Evolutionary conservation across 2,888 invertebrate species (phyloP).

Genomic region (Drosophila barbarae): DNA sequence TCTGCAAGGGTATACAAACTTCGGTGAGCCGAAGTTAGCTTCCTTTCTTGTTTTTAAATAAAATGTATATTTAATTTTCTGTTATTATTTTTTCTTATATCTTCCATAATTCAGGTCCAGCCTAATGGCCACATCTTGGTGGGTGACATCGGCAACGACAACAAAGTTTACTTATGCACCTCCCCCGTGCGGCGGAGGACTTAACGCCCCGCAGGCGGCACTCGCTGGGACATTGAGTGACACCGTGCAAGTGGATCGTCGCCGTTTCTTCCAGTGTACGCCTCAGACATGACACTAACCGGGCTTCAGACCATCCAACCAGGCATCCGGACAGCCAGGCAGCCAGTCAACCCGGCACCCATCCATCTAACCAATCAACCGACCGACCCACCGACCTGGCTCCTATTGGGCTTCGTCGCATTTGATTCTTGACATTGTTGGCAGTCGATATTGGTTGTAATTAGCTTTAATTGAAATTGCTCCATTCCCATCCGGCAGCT

Average conservation of each 20-base stretch:
- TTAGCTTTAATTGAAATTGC: constrained; percentile 78
- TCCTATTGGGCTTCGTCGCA: constrained; percentile 48
- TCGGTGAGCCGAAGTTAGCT: too few relatives aligned
- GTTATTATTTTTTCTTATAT: too few relatives aligned
- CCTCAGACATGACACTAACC: constrained; percentile 37
- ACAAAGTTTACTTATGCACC: constrained; percentile 59
- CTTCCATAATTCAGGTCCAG: constrained; percentile 2
- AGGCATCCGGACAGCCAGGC: constrained; percentile 8
- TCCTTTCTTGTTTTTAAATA: too few relatives aligned
- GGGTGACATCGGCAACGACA: constrained; percentile 48
- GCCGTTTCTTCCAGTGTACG: constrained; percentile 32
- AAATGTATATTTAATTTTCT: too few relatives aligned
- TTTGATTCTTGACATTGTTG: constrained; percentile 71
- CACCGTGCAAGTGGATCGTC: constrained; percentile 25
- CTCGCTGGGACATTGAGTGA: constrained; percentile 33
- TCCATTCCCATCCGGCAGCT: constrained; percentile 59
- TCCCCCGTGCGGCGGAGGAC: constrained; percentile 36
- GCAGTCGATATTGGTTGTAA: constrained; percentile 76
- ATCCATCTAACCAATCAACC: constrained; percentile 11
- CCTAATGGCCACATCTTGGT: constrained; percentile 15
- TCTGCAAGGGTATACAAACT: too few relatives aligned
- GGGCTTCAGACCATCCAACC: constrained; percentile 19
- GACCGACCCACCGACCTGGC: constrained; percentile 8
- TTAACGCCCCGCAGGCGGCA: constrained; percentile 29
- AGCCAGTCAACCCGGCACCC: constrained; percentile 11